phyloP scores from a whole-genome alignment of 35 echinoderm and acorn worm genomes.

The Patiria miniata region DNA sequence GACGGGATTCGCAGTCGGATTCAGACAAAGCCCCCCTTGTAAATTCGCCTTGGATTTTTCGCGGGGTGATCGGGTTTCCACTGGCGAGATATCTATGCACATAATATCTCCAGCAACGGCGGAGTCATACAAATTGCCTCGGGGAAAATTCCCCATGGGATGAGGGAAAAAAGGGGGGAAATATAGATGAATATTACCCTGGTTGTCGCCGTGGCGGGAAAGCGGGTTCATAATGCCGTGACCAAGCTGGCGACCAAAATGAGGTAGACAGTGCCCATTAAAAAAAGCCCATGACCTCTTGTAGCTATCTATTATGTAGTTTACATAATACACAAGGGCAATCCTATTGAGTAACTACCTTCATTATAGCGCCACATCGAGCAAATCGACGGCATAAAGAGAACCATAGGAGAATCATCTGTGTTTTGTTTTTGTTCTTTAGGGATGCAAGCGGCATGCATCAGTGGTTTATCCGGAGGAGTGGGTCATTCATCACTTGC shows the following conservation, averaged over 20 bases:
- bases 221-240: not conserved
- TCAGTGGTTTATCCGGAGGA: not conserved
- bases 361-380: not conserved
- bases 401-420: not conserved
- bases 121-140: conserved; percentile 12
- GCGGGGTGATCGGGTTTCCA: not conserved
- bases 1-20: not conserved
- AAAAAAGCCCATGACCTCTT: not conserved
- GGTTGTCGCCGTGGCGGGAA: not conserved
- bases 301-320: not conserved
- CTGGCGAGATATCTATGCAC: not conserved
- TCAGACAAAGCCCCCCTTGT: not conserved
- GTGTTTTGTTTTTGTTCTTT: too few species aligned
- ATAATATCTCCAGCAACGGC: conserved; percentile 12
- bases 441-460: not conserved
- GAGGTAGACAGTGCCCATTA: not conserved
- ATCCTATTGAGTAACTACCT: not conserved
- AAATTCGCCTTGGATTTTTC: conserved; percentile 2
- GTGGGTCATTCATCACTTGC: too few species aligned
- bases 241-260: not conserved
- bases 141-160: not conserved
- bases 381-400: not conserved
- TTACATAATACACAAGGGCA: not conserved
- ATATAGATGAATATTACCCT: not conserved
- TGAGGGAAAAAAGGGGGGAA: not conserved